A percentile compares a stretch with the other conserved stretches of the same genome.
Conservation (phyloP, 2,113 vertebrate species). For the Hippolais icterina region DNA sequence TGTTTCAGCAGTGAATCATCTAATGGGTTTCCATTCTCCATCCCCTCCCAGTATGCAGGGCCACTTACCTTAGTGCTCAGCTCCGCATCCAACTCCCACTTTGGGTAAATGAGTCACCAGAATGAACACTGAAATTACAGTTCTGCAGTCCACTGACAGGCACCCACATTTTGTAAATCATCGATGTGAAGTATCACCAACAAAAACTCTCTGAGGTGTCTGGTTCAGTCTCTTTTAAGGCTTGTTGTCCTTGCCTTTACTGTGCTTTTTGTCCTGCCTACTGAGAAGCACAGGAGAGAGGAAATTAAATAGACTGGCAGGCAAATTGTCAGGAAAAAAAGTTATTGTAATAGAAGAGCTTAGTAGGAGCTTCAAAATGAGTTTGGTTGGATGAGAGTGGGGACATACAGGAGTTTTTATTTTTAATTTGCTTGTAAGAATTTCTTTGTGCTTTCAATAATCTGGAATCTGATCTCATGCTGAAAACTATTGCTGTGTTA, state of each 20-base stretch:
- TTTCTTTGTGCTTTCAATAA: background rate
- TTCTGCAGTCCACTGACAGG: background rate
- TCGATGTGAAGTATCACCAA: background rate
- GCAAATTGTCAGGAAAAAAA: background rate
- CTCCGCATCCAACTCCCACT: slow-evolving; percentile 44
- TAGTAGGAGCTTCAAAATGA: background rate
- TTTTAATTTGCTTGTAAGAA: background rate
- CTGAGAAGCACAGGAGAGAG: background rate
- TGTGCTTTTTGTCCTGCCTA: background rate
- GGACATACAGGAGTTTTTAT: background rate
- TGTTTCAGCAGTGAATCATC: slow-evolving; percentile 42
- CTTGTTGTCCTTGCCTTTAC: background rate
- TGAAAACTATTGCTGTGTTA: background rate
- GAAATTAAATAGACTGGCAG: background rate
- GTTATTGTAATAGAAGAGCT: background rate
- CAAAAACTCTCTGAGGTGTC: background rate
- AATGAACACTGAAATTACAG: background rate
- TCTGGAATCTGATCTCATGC: background rate
- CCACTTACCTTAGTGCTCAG: slow-evolving; percentile 41
- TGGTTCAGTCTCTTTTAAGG: background rate
- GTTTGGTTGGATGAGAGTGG: background rate
- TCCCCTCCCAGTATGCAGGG: background rate
- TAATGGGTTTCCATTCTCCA: background rate
- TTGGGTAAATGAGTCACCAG: background rate
- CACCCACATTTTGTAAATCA: background rate